Base-by-base conservation (phyloP, 2,113 vertebrate species). In the Dolichallabes microphthalmus region DNA sequence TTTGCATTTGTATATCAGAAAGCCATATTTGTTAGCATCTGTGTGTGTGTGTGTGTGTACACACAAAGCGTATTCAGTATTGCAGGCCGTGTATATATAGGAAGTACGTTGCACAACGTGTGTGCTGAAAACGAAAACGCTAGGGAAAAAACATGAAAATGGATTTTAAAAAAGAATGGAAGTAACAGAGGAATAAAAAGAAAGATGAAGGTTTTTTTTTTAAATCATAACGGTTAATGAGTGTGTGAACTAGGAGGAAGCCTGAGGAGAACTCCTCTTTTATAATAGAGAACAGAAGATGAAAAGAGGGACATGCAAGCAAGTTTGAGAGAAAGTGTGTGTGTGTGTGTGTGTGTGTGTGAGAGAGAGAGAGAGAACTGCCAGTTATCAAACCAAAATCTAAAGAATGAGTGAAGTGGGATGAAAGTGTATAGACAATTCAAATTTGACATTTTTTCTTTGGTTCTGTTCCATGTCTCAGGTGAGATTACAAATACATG, bases 1-100 rank as follows among this genome's bases (percentile, higher is more conserved):
- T 15, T 66, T 82, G 80, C 57, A 15, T 57, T 85, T 85, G 79
- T 86, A 86, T 88, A 88, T 87, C 82, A 61, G 85, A 85, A 86
- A 88, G 85, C 82, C 85, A 88, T 88, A 87, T 61, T 8, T 64
- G 73, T 63, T 53, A 45, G 27, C 14, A 19, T 32, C 2, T 66
- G 76, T 83, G n/a, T 58, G 61, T 80, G 6, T 79, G 66, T 83
- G 82, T 60, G 68, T 83, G 82, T 73, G 52, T 35, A 2, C 14
- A 35, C 35, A 75, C 15, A 77, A 82, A 86, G 52, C 60, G 27
- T 60, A 64, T 39, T 27, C 80, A 32, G 0, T 19, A 66, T 17
- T 25, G 60, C 73, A 27, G 73, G 73, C 22, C 69, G 27, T 75
- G 73, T 53, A 15, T 27, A 75, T 27, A 75, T 75, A 52, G 25